These are phyloP conservation scores for Prunella fulvescens DNA, from an alignment of 2,113 vertebrate genomes.

Conservation along the genomic window DNA sequence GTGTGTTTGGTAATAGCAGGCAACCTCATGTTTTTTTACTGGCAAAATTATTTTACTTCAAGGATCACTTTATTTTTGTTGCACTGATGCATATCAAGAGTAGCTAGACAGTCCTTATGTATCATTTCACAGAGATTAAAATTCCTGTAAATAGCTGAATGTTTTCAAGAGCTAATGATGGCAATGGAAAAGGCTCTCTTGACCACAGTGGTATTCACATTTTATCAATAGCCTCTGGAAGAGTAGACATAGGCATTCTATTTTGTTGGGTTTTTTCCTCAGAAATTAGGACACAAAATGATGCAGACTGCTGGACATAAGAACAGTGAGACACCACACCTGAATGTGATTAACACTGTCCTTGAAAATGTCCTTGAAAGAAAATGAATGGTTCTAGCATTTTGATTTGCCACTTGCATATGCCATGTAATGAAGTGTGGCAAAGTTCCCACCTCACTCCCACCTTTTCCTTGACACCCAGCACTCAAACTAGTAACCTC, in stretches of 20 bases:
- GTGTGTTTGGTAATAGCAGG: not conserved
- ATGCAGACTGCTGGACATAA: not conserved
- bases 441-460: not conserved
- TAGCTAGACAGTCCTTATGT: not conserved
- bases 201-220: not conserved
- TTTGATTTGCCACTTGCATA: not conserved
- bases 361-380: conserved; percentile 28
- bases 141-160: not conserved
- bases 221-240: not conserved
- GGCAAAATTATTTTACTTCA: not conserved
- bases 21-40: not conserved
- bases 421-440: not conserved
- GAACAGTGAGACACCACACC: not conserved
- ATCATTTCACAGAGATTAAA: not conserved
- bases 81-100: not conserved
- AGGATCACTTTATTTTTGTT: not conserved
- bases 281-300: not conserved
- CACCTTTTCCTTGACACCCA: not conserved
- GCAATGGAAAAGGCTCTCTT: not conserved
- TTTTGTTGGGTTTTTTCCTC: not conserved
- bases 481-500: not conserved
- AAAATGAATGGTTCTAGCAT: not conserved
- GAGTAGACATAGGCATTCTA: not conserved
- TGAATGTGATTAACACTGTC: not conserved
- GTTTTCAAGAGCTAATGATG: not conserved